These are phyloP conservation scores for Napeogenes inachia DNA, from an alignment of 2,888 invertebrate genomes.

Conservation along the genomic window DNA sequence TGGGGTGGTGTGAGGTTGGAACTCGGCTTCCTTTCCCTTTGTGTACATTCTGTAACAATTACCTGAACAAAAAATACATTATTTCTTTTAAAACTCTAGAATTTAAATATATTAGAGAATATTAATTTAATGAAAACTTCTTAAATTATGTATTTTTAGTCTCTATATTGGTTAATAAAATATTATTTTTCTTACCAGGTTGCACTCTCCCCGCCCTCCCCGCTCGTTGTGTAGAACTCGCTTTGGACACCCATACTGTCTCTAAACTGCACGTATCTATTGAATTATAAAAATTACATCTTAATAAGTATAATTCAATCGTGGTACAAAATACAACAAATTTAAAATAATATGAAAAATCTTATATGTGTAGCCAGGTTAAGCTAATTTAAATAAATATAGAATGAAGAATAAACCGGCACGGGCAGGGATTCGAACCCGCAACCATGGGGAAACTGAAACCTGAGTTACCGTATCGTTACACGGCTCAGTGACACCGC, in stretches of 20 bases:
- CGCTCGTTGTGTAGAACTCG: constrained; percentile 80
- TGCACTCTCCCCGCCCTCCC: constrained; percentile 83
- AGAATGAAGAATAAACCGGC: no score
- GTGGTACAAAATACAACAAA: no score
- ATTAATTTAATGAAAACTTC: constrained; percentile 21
- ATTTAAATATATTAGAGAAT: no score
- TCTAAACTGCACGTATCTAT: constrained; percentile 69
- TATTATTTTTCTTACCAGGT: constrained; percentile 64
- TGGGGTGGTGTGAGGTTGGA: constrained; percentile 75
- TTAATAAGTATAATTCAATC: neutral
- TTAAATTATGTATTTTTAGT: no score
- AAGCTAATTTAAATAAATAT: no score
- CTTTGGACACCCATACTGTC: constrained; percentile 79
- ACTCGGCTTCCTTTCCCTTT: constrained; percentile 63
- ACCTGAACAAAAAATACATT: constrained; percentile 56
- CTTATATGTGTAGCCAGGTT: no score
- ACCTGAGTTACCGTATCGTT: no score
- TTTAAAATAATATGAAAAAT: no score
- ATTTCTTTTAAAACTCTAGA: neutral
- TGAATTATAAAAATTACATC: constrained; percentile 4
- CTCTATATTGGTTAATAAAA: neutral
- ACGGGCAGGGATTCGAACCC: no score
- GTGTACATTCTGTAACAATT: constrained; percentile 75
- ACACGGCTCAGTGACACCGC: no score
- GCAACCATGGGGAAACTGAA: no score